phyloP scores from a whole-genome alignment of 2,113 vertebrate genomes.

The Nesogale talazaci region DNA sequence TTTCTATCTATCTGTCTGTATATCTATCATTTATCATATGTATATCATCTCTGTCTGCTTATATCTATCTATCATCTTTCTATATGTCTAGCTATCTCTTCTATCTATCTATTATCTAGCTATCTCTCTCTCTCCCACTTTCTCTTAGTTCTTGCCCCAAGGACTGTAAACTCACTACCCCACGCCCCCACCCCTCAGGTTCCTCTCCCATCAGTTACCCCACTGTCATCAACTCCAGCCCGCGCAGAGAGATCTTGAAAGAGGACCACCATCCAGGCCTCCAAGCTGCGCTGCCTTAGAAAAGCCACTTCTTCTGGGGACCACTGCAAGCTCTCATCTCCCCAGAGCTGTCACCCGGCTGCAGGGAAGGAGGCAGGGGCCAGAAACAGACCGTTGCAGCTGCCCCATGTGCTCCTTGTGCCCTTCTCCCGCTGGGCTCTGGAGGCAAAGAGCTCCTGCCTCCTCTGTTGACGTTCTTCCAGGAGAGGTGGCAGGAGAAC shows the following conservation, averaged over 20 bases:
- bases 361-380: fast-evolving
- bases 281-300: background rate
- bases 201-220: background rate
- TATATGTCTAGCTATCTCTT: no score
- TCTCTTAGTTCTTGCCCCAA: background rate
- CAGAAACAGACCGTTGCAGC: fast-evolving
- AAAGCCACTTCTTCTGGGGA: background rate
- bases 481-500: no score
- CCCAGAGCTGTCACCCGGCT: background rate
- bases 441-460: background rate
- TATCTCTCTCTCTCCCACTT: background rate
- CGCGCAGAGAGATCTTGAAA: background rate
- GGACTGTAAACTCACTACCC: background rate
- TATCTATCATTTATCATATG: no score
- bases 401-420: fast-evolving
- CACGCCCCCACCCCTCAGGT: background rate
- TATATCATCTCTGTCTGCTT: no score
- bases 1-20: no score
- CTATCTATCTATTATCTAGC: no score
- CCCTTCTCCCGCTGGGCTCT: no score
- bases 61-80: no score
- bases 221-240: background rate
- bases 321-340: background rate
- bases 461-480: background rate
- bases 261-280: background rate